Evolutionary conservation across 2,888 invertebrate species (phyloP), one percentile per base, ranked within the genome.

Genomic region (Exephanes ischioxanthus): DNA sequence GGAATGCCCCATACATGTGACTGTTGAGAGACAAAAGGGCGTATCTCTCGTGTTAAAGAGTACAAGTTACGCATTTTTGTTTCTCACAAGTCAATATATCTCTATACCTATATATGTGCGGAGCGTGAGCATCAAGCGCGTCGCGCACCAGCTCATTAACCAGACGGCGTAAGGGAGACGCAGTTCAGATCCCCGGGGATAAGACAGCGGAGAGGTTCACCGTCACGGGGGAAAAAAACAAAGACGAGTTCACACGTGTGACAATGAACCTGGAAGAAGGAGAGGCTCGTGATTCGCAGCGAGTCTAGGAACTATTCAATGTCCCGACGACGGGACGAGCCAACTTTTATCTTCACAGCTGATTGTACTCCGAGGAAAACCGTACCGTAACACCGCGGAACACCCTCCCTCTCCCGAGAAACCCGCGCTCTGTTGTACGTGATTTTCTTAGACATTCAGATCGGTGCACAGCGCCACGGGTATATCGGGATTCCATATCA

Each of bases 251-350:
- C 91, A 90, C 92, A 90, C 90, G 87, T 89, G 84, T 90, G 91
- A 91, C 92, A 91, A 92, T 91, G 92, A 92, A 92, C 91, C 89
- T 92, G 91, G 89, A 89, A 88, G 88, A 89, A 88, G 89, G 88
- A 80, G 72, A 67, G 55, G n/a, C 51, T 55, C 41, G n/a, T 45
- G n/a, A 53, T 37, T 55, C 45, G 11, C 19, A 51, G 37, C 22
- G 66, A 66, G 51, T 48, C 72, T 73, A 45, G 14, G 14, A 45
- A 45, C 72, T 41, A 19, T 14, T 72, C 41, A 19, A 9, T 14
- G 16, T 61, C 61, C 19, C 45, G 26, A 22, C 75, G n/a, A 11
- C 33, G 33, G 30, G 26, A 22, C 51, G 11, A 5, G 63, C 58
- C 41, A 75, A 45, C 73, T 26, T 19, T n/a, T 75, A 45, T 26